phyloP scores from a whole-genome alignment of 2,888 invertebrate genomes.

The Habroteleia sp. region DNA sequence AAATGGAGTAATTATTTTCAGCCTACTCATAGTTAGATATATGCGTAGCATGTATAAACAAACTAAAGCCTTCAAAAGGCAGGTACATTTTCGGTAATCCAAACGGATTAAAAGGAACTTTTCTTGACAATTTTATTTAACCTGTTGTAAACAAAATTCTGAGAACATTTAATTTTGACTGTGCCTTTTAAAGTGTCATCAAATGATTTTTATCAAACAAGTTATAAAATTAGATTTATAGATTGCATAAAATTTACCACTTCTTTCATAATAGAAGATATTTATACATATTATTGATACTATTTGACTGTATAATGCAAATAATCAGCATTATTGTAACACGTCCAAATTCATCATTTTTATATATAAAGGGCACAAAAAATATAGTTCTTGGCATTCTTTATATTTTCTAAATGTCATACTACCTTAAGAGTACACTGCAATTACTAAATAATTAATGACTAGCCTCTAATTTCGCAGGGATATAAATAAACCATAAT shows the following conservation, averaged over 20 bases:
- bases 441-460: conserved; percentile 8
- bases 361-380: too few relatives aligned
- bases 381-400: conserved; percentile 41
- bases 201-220: conserved; percentile 24
- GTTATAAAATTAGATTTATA: conserved; percentile 17
- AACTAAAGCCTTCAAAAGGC: conserved; percentile 25
- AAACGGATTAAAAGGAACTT: neutral
- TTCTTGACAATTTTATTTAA: conserved; percentile 3
- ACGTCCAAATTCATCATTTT: conserved; percentile 25
- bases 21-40: conserved; percentile 37
- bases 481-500: neutral
- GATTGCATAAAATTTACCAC: neutral
- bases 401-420: conserved; percentile 28
- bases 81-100: neutral
- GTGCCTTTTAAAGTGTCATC: conserved; percentile 20
- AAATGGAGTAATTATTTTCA: conserved; percentile 16
- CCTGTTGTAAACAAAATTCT: conserved; percentile 13
- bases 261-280: neutral
- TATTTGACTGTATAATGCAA: conserved; percentile 4
- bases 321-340: too few relatives aligned
- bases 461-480: conserved; percentile 6
- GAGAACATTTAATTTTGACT: conserved; percentile 20
- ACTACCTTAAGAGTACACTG: conserved; percentile 3
- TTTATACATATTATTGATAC: conserved; percentile 29
- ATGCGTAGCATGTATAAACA: conserved; percentile 40